Evolutionary conservation across 2,888 invertebrate genomes (phyloP).

Genomic region (Cerastis rubricosa): DNA sequence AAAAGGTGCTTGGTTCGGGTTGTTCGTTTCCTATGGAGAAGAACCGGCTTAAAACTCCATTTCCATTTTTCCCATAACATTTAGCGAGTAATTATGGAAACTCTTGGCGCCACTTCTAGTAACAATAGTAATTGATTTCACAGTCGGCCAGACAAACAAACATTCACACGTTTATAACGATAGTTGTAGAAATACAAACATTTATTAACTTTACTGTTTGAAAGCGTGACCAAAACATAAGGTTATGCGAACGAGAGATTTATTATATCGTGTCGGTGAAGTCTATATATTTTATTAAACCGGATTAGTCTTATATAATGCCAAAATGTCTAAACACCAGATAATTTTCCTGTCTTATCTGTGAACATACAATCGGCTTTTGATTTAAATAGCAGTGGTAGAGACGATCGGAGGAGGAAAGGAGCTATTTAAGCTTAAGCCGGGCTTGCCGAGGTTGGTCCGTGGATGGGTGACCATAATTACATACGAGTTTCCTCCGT

Average conservation of each 20-base stretch:
- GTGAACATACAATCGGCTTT: not conserved
- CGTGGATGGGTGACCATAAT: too few species aligned
- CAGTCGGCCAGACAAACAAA: conserved; percentile 25
- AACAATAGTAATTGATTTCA: conserved; percentile 52
- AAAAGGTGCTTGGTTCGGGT: too few species aligned
- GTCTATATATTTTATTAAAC: conserved; percentile 31
- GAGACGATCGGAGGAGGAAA: not conserved
- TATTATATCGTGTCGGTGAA: conserved; percentile 15
- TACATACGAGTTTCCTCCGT: too few species aligned
- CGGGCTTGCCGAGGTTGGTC: too few species aligned
- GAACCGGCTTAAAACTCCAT: too few species aligned
- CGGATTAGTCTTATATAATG: conserved; percentile 12
- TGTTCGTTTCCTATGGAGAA: too few species aligned
- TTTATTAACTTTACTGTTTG: conserved; percentile 42
- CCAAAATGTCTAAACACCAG: conserved; percentile 23
- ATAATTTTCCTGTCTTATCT: conserved; percentile 19
- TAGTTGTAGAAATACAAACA: conserved; percentile 42
- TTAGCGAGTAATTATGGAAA: conserved; percentile 30
- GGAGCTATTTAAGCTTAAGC: too few species aligned
- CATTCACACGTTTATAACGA: conserved; percentile 51
- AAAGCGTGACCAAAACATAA: conserved; percentile 52
- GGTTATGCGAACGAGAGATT: conserved; percentile 54
- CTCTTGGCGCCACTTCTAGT: conserved; percentile 30
- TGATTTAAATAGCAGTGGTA: not conserved
- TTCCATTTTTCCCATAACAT: conserved; percentile 38